Conservation (phyloP, 2,113 vertebrate species). For the Chrysochloris asiatica region DNA sequence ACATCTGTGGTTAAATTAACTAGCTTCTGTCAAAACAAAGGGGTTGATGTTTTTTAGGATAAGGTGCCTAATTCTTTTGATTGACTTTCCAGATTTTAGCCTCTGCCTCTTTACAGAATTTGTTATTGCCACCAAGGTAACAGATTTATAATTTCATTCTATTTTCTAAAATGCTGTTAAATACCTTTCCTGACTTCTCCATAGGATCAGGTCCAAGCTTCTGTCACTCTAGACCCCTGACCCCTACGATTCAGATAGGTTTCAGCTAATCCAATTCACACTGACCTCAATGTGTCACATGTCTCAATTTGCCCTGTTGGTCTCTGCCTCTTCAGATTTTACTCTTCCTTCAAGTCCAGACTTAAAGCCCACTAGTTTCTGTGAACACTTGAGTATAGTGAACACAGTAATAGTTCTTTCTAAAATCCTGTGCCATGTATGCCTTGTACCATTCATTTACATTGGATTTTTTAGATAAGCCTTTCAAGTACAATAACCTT, state of each 20-base stretch:
- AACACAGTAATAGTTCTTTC: background rate
- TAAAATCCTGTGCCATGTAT: background rate
- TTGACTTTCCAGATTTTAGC: constrained; percentile 39
- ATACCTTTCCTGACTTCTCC: background rate
- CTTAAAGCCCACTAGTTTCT: constrained; percentile 1
- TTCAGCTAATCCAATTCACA: background rate
- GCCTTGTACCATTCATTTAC: background rate
- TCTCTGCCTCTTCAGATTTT: constrained; percentile 23
- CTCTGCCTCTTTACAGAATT: constrained; percentile 20
- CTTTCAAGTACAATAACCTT: background rate
- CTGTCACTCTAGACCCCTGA: background rate
- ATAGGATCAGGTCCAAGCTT: background rate
- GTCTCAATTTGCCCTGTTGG: constrained; percentile 2
- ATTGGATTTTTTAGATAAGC: background rate
- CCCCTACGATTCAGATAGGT: background rate
- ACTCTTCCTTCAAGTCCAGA: background rate
- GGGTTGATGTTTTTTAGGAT: background rate
- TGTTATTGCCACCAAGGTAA: constrained; percentile 23
- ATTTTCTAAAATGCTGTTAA: constrained; percentile 28
- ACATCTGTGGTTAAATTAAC: background rate
- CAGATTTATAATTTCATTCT: constrained; percentile 52
- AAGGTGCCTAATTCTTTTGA: constrained; percentile 1
- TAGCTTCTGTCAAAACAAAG: background rate
- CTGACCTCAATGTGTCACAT: background rate
- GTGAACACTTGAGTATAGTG: background rate